Evolutionary conservation across 2,113 vertebrate genomes (phyloP), one percentile per base, ranked within the genome.

Genomic region (Cathartes aura): DNA sequence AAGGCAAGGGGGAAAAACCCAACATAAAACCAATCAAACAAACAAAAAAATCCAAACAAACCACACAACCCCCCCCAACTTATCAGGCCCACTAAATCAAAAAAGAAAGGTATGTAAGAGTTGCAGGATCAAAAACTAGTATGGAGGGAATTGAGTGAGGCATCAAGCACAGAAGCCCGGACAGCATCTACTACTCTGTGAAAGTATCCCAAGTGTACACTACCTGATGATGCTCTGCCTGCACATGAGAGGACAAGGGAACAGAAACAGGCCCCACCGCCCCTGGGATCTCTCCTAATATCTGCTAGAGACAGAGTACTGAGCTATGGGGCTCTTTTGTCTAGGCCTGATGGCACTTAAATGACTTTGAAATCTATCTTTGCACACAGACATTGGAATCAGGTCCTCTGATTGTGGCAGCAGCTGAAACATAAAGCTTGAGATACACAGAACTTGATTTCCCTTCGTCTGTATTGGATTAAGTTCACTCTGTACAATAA

Each of bases 1-100:
- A 82, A 34, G 15, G 68, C 59, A 83, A 64, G 4, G 4, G 15
- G 5, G 10, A 2, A 16, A 63, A 42, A 1, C 3, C 3, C 2
- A 74, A 60, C 12, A 36, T 8, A 67, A 82, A 66, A 22, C 5
- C 5, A 83, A 40, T 1, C 8, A 59, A 45, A 1, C 9, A 68
- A 80, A 7, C 29, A 74, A 42, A 8, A 43, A 36, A 2, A 8
- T 12, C 13, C 38, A 73, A 67, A 13, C 5, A 63, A 70, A 50
- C 29, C 10, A 47, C 29, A 4, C 20, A 55, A 9, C 11, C 16
- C 16, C 6, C 7, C 6, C 2, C 22, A 91, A n/a, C 3, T 66
- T 48, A 20, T 2, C 15, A 73, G n/a, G 12, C 36, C 38, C 26
- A 82, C 24, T 68, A 53, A 79, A 59, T 64, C 6, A 40, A 52